These are phyloP conservation scores for Drosophila nigromelanica DNA, from an alignment of 1,140 invertebrate genomes.

Conservation along the genomic window DNA sequence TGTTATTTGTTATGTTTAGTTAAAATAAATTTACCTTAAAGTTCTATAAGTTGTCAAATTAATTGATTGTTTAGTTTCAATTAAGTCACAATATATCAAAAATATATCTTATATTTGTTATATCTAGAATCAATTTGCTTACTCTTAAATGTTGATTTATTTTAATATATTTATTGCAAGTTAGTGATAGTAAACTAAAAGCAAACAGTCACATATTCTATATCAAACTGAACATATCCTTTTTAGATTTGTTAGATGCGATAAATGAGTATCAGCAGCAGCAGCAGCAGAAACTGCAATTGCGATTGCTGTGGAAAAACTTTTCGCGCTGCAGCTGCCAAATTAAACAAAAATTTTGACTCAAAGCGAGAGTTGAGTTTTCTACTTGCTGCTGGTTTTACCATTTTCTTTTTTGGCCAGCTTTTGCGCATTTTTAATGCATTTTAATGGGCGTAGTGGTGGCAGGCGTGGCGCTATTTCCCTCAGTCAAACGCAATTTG, in stretches of 20 bases:
- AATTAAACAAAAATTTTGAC: conserved; percentile 69
- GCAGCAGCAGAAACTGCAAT: conserved; percentile 11
- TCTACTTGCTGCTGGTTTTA: conserved; percentile 8
- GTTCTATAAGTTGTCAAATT: no score
- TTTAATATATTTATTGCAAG: no score
- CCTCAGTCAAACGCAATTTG: conserved; percentile 65
- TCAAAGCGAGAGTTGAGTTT: conserved; percentile 47
- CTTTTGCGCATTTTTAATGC: conserved; percentile 46
- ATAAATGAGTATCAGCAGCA: conserved; percentile 8
- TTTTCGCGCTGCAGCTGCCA: conserved; percentile 52
- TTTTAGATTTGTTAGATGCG: background rate
- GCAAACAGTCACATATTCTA: background rate
- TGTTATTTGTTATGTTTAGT: no score
- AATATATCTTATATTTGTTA: no score
- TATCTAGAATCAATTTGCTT: no score
- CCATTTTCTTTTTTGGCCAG: conserved; percentile 24
- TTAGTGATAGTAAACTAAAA: no score
- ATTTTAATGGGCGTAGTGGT: conserved; percentile 39
- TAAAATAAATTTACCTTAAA: no score
- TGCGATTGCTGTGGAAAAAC: conserved; percentile 36
- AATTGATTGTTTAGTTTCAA: no score
- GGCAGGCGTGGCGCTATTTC: conserved; percentile 14
- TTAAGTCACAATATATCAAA: no score
- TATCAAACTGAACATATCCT: background rate
- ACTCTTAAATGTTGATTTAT: no score